Conservation (phyloP, 2,113 vertebrate genomes). For the Oenanthe melanoleuca region DNA sequence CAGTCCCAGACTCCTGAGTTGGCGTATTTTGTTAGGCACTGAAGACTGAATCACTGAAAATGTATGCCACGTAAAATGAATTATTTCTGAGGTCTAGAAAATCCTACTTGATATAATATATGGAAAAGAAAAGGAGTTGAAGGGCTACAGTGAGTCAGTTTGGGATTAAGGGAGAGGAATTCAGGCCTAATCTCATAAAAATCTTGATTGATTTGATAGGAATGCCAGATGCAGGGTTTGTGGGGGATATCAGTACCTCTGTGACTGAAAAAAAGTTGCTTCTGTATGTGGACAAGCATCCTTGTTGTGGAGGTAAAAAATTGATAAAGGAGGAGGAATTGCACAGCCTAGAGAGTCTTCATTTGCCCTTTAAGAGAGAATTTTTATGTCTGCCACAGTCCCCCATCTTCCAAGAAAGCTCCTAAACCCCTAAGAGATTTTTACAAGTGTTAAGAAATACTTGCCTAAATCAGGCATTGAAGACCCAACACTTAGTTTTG, state of each 20-base stretch:
- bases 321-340: neutral
- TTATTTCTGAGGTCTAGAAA: neutral
- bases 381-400: neutral
- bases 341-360: neutral
- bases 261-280: neutral
- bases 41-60: neutral
- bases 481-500: neutral
- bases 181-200: neutral
- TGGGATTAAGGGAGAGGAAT: slow-evolving; percentile 19
- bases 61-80: neutral
- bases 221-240: neutral
- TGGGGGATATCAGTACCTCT: neutral
- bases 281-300: neutral
- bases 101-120: neutral
- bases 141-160: neutral
- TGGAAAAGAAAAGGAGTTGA: neutral
- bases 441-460: neutral
- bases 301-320: neutral
- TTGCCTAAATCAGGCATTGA: neutral
- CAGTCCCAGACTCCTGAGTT: neutral
- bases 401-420: neutral
- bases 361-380: neutral
- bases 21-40: neutral
- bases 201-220: neutral
- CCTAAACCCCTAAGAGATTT: neutral